Evolutionary conservation across 2,888 invertebrate species (phyloP), one percentile per base, ranked within the genome.

Genomic region (Tachina fera): DNA sequence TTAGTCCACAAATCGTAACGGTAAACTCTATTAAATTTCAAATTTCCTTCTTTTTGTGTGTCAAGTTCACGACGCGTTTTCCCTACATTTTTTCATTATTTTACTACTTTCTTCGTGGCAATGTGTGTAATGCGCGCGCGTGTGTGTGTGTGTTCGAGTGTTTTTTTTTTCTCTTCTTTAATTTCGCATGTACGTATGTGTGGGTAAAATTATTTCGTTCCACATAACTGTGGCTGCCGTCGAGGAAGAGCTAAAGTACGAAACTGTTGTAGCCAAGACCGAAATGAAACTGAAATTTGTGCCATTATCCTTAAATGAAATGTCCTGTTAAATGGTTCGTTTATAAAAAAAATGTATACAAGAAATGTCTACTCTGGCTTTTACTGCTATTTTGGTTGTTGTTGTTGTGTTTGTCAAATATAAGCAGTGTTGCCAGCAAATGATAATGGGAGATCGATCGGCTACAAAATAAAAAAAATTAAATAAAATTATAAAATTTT

Each of bases 231-330:
- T 39, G 60, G 22, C 43, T 65, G 83, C 86, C 31, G 81, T 72
- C 70, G 31, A 16, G 63, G 53, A 51, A 60, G 31, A 31, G 51
- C 60, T 41, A 58, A 47, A 16, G 70, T 45, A 53, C 10, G 71
- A 80, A 83, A 76, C 84, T 78, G 71, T 84, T 84, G 63, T 71
- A 84, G 74, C 84, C 76, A 83, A 79, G 68, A 84, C 82, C 87
- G 84, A 87, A 87, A 84, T 84, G 87, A 87, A 84, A 87, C 84
- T 87, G 84, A 87, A 84, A 87, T 84, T 83, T 79, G 86, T 86
- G 79, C 72, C 86, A 86, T 83, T 80, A 86, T 86, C 79, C 83
- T 83, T 86, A 86, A 83, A 80, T 65, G 72, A 83, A 83, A 76
- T 80, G 75, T 86, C 79, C 86, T 83, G 86, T 83, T 67, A 79